Conservation (phyloP, 2,113 vertebrate genomes). For the Clarias macrocephalus region DNA sequence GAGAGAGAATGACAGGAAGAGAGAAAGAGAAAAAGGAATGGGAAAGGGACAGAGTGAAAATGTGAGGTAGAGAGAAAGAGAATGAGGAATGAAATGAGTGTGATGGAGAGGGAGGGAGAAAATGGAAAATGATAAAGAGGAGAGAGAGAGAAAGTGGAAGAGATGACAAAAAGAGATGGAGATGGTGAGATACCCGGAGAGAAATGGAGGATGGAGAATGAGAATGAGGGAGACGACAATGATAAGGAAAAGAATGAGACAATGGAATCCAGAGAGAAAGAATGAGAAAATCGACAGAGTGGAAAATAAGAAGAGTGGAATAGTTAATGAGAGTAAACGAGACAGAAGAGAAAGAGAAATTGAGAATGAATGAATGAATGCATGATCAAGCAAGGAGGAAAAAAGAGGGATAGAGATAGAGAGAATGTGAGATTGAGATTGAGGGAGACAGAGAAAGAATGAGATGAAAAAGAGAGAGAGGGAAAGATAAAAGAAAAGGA, state of each 20-base stretch:
- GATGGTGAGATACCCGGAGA: too few species aligned
- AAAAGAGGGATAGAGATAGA: neutral
- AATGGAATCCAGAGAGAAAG: neutral
- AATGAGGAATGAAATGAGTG: too few species aligned
- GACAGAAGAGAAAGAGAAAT: neutral
- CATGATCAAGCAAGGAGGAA: too few species aligned
- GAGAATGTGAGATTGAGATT: neutral
- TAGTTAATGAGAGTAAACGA: neutral
- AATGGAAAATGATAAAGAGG: too few species aligned
- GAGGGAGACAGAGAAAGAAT: neutral
- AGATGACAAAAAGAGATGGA: neutral
- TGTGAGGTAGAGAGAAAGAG: neutral
- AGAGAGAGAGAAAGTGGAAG: too few species aligned
- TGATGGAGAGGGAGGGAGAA: too few species aligned
- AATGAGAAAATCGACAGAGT: neutral
- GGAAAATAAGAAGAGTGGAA: neutral
- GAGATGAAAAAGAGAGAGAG: neutral
- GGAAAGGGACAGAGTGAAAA: neutral
- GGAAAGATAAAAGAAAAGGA: neutral
- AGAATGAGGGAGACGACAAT: neutral
- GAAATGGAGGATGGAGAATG: neutral
- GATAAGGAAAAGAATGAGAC: neutral
- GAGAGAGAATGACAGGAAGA: neutral
- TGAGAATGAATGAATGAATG: neutral
- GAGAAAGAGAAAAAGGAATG: neutral